Base-by-base conservation (phyloP, 2,797 vertebrate genomes). In the Lutjanus campechanus region DNA sequence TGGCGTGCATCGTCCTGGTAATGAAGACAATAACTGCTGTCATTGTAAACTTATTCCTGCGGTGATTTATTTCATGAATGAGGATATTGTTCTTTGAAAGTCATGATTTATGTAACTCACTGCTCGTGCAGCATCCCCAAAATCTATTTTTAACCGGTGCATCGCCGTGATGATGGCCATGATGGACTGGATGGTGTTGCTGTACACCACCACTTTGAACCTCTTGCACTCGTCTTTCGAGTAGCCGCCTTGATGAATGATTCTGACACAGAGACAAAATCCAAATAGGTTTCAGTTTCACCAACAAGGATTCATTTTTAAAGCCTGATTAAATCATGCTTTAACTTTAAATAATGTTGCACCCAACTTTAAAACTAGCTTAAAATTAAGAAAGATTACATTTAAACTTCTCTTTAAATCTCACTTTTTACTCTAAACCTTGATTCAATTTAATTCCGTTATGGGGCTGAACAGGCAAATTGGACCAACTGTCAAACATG, bases 131-230 rank as follows among this genome's bases (percentile, higher is more conserved):
- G 96, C 86, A 75, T 98, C 96, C 47, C 95, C 96, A 88, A 99
- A 99, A 73, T 99, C 97, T 74, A 99, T 97, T 94, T 98, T 98
- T 88, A 99, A 93, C 73, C 96, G 95, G 12, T 97, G 97, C 98
- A 99, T 99, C 69, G 98, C 98, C 88, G 97, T 94, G 87, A 99
- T 97, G 95, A 99, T 98, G 71, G 98, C 98, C 25, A 98, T 98
- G 92, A 99, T 99, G 87, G 98, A 99, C 93, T 99, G 98, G 92
- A 99, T 98, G 49, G 98, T 98, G 94, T 99, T 99, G 95, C 98
- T 99, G 95, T 98, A 99, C 84, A 99, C 98, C 75, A 99, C 98
- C 79, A 98, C 97, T 95, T 97, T 98, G 85, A 99, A 99, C 20
- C 99, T 98, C 83, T 97, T 97, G 89, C 98, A 98, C 89, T 99